Evolutionary conservation across 2,797 vertebrate species (phyloP), one percentile per base, ranked within the genome.

Genomic region (Silurus aristotelis): DNA sequence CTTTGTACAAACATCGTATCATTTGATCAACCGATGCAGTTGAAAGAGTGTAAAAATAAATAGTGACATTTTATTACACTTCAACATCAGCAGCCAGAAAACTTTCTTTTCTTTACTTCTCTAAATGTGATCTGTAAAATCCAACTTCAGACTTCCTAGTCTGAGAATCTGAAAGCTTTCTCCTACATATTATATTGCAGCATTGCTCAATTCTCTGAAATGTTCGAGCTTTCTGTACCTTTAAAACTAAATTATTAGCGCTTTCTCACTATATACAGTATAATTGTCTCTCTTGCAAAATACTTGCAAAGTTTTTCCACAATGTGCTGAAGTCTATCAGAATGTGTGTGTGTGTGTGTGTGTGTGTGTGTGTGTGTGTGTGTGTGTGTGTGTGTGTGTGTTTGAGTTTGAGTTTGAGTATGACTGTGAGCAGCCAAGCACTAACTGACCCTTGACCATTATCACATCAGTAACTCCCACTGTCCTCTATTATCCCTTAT

Each of bases 381-480:
- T 6, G n/a, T 43, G 55, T 17, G 12, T 63, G 17, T 82, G 52
- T 68, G 12, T 43, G 19, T 83, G 27, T 82, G 75, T 67, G 52
- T 5, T 38, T 60, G 19, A 3, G 43, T 58, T 8, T 6, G n/a
- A 27, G 55, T 17, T 6, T 63, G 17, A 68, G 52, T 83, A 43
- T 82, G 75, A 73, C 61, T 5, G 52, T 60, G 19, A 87, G 68
- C 64, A 63, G 43, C 38, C 64, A 71, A 70, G 6, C 75, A 84
- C 17, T 22, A 46, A 83, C 56, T 88, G 71, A 85, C 70, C 87
- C 79, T 85, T 88, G 70, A 81, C 76, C 71, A 82, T 56, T 80
- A 55, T 78, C 72, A 72, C 85, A 79, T 84, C 80, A 86, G 64
- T 80, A 84, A 56, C 22, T 88, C 71, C 48, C 15, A 58, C 75